A percentile compares a stretch with the other conserved stretches of the same genome.
phyloP scores from a whole-genome alignment of 2,797 vertebrate genomes.

The Nannoperca australis region DNA sequence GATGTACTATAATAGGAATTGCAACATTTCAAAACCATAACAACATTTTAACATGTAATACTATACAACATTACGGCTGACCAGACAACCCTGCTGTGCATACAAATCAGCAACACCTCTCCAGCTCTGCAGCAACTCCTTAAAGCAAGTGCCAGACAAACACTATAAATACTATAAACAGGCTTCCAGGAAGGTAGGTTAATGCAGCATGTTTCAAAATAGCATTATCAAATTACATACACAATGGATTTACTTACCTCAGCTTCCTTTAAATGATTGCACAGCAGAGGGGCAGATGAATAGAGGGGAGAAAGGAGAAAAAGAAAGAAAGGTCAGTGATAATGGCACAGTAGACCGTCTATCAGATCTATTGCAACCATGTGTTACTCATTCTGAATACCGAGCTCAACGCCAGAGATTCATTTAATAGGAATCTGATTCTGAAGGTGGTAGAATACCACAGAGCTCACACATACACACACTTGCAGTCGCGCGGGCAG shows the following conservation, averaged over 20 bases:
- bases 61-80: constrained; percentile 24
- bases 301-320: constrained; percentile 49
- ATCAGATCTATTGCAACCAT: constrained; percentile 66
- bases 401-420: constrained; percentile 58
- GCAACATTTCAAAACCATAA: constrained; percentile 1
- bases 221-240: constrained; percentile 37
- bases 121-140: constrained; percentile 28
- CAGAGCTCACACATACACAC: constrained; percentile 40
- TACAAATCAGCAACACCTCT: constrained; percentile 48
- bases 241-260: constrained; percentile 89
- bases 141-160: constrained; percentile 20
- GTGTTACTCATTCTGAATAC: constrained; percentile 72
- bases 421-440: constrained; percentile 68
- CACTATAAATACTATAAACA: neutral
- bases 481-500: neutral
- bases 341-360: constrained; percentile 65
- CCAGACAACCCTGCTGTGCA: constrained; percentile 38
- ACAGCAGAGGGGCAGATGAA: constrained; percentile 66
- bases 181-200: neutral
- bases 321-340: constrained; percentile 81
- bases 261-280: constrained; percentile 92
- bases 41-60: constrained; percentile 54
- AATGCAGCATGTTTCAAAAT: constrained; percentile 18
- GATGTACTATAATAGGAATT: neutral
- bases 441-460: constrained; percentile 56